Conservation (phyloP, 1,140 invertebrate genomes). For the Maniola jurtina region DNA sequence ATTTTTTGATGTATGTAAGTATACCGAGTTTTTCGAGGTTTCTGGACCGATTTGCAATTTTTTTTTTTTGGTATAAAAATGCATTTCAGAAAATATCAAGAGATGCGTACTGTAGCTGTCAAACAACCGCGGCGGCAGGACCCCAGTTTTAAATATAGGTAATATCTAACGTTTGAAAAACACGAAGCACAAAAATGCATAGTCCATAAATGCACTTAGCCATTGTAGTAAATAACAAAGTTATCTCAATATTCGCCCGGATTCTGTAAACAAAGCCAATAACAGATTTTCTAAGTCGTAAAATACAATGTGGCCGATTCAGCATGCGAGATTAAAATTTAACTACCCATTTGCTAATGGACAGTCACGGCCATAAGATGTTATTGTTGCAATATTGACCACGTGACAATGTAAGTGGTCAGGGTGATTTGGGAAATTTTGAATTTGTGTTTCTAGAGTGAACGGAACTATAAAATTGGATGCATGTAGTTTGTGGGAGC, state of each 20-base stretch:
- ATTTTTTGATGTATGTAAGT: too few species aligned
- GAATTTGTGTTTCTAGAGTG: not conserved
- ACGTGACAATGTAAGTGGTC: conserved; percentile 12
- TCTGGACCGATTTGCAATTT: too few species aligned
- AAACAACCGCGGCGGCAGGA: too few species aligned
- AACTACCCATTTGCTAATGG: conserved; percentile 34
- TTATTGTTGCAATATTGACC: conserved; percentile 28
- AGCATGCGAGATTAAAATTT: conserved; percentile 28
- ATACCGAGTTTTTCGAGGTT: too few species aligned
- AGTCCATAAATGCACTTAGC: not conserved
- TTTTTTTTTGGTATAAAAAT: too few species aligned
- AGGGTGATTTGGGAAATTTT: conserved; percentile 16
- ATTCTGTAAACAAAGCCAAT: conserved; percentile 29
- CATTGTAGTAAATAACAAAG: conserved; percentile 8
- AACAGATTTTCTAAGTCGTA: conserved; percentile 27
- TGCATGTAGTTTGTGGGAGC: not conserved
- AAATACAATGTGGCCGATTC: conserved; percentile 29
- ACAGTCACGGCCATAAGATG: conserved; percentile 17
- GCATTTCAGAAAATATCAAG: too few species aligned
- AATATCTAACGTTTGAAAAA: not conserved
- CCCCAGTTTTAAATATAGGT: too few species aligned
- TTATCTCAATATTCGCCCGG: not conserved
- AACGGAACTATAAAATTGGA: not conserved
- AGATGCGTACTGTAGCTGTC: too few species aligned
- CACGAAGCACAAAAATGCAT: not conserved